A percentile compares a stretch with the other conserved stretches of the same genome.
Evolutionary conservation across 2,888 invertebrate genomes (phyloP).

Genomic region (Hedychridium roseum): DNA sequence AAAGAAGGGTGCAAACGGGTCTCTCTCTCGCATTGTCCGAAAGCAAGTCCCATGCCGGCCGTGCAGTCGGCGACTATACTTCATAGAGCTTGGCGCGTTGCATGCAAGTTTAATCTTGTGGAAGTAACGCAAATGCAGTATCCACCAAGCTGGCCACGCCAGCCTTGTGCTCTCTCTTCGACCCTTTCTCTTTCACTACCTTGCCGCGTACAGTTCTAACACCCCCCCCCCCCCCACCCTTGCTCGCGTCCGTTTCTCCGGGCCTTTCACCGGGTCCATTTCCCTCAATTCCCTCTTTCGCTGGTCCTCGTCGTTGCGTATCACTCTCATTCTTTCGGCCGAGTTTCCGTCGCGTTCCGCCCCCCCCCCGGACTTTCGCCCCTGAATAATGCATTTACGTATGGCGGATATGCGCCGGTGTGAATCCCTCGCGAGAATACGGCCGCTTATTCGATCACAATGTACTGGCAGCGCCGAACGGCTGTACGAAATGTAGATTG

Average conservation of each 20-base stretch:
- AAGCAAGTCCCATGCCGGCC: slow-evolving; percentile 55
- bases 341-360: no score
- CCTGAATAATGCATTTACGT: slow-evolving; percentile 54
- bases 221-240: no score
- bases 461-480: slow-evolving; percentile 9
- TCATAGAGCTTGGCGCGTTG: slow-evolving; percentile 51
- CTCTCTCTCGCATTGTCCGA: slow-evolving; percentile 48
- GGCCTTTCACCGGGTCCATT: no score
- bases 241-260: no score
- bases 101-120: slow-evolving; percentile 62
- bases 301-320: no score
- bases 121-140: slow-evolving; percentile 60
- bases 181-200: slow-evolving; percentile 3
- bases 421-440: slow-evolving; percentile 43
- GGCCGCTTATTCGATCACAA: slow-evolving; percentile 33
- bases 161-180: slow-evolving; percentile 4
- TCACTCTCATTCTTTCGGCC: no score
- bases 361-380: slow-evolving; percentile 7
- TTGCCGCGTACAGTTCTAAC: no score
- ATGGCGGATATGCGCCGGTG: slow-evolving; percentile 37
- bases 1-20: slow-evolving; percentile 23
- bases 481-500: slow-evolving; percentile 14
- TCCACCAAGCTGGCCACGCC: slow-evolving; percentile 16
- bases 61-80: slow-evolving; percentile 50
- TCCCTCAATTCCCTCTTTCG: no score